Conservation (phyloP, 1,140 invertebrate species). For the Drosophila tsacasi region DNA sequence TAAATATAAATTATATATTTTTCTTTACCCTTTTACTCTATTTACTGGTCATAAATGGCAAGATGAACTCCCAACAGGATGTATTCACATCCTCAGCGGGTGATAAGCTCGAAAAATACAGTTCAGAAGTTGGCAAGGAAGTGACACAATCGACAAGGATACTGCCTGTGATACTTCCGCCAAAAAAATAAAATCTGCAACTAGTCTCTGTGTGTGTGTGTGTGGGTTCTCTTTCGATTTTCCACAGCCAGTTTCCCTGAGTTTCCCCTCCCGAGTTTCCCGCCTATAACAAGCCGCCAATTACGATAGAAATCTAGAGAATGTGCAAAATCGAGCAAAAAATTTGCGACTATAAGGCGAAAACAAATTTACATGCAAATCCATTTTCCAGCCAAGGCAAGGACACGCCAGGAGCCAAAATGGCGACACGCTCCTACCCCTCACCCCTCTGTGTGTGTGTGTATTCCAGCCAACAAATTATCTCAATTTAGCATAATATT, state of each 20-base stretch:
- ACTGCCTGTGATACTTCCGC: slow-evolving; percentile 31
- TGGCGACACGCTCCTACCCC: slow-evolving; percentile 43
- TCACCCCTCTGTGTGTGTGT: slow-evolving; percentile 10
- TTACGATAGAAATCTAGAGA: slow-evolving; percentile 81
- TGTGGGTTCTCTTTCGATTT: not conserved
- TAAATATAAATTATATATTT: too few species aligned
- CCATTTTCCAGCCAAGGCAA: slow-evolving; percentile 48
- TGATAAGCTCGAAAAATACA: not conserved
- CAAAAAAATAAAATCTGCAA: slow-evolving; percentile 12
- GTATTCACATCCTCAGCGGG: not conserved
- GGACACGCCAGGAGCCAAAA: slow-evolving; percentile 57
- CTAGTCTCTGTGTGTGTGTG: slow-evolving; percentile 24
- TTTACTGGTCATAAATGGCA: too few species aligned
- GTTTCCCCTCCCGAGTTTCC: not conserved
- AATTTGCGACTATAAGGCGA: slow-evolving; percentile 77
- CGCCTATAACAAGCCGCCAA: slow-evolving; percentile 74
- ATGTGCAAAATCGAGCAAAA: slow-evolving; percentile 79
- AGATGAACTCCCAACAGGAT: not conserved
- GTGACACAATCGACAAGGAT: slow-evolving; percentile 37
- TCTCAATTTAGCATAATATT: slow-evolving; percentile 83
- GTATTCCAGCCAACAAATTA: slow-evolving; percentile 72
- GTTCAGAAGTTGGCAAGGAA: slow-evolving; percentile 12
- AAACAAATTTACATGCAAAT: slow-evolving; percentile 81
- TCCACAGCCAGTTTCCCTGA: not conserved
- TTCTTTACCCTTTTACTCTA: too few species aligned